phyloP scores from a whole-genome alignment of 2,113 vertebrate species.

The Anguilla japonica region DNA sequence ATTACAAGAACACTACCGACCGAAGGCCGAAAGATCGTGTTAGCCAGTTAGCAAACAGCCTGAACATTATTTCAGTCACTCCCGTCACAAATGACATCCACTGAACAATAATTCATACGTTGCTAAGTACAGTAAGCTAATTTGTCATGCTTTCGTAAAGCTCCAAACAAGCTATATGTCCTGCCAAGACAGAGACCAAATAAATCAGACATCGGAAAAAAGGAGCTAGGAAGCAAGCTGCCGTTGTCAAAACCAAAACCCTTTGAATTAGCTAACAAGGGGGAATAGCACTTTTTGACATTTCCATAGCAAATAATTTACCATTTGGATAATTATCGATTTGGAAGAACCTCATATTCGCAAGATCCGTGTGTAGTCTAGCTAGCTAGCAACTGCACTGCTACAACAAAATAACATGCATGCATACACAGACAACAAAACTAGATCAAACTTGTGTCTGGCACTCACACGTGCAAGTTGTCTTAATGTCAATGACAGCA shows the following conservation, averaged over 20 bases:
- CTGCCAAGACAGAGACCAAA: no score
- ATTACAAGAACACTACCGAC: background rate
- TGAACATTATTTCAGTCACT: background rate
- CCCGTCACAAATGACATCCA: background rate
- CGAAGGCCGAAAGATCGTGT: background rate
- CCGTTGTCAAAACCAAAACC: no score
- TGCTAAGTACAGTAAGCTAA: background rate
- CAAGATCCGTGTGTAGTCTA: no score
- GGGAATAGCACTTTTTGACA: background rate
- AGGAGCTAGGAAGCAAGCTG: no score
- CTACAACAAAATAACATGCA: background rate
- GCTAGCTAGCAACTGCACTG: background rate
- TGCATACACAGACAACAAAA: background rate
- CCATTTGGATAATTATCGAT: background rate
- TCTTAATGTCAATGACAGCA: slow-evolving; percentile 64
- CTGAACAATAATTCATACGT: background rate
- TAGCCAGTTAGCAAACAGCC: background rate
- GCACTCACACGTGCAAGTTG: slow-evolving; percentile 64
- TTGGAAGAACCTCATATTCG: background rate
- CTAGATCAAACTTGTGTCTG: background rate
- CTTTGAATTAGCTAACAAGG: background rate
- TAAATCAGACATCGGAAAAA: no score
- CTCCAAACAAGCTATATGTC: no score
- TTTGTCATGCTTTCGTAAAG: background rate
- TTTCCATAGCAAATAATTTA: background rate